A percentile compares a stretch with the other conserved stretches of the same genome.
Evolutionary conservation across 2,113 vertebrate genomes (phyloP).

Genomic region (Aptenodytes patagonicus): DNA sequence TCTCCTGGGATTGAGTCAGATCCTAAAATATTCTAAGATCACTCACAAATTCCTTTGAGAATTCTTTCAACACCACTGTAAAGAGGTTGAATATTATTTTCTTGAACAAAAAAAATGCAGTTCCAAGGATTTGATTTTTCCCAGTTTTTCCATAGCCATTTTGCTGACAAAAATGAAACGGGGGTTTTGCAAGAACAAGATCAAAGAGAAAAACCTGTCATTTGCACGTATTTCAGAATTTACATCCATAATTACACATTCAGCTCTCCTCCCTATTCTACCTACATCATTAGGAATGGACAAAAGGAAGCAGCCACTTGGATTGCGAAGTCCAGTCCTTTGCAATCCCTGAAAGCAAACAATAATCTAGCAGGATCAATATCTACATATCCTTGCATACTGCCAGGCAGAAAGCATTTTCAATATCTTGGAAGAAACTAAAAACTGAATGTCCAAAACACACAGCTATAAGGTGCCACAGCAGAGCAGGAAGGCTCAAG

Average conservation of each 20-base stretch:
- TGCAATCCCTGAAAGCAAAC: neutral
- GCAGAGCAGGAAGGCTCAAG: neutral
- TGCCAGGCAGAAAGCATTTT: neutral
- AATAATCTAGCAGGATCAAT: neutral
- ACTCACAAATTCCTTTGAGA: neutral
- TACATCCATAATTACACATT: neutral
- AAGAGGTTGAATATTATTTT: neutral
- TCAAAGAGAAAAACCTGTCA: neutral
- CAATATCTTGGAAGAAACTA: neutral
- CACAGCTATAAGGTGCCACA: neutral
- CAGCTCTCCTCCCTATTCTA: neutral
- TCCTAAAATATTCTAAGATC: neutral
- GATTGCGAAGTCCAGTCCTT: neutral
- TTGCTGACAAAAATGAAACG: neutral
- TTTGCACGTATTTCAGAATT: neutral
- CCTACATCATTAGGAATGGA: neutral
- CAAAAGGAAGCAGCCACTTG: neutral
- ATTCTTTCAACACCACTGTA: neutral
- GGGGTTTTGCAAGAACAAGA: neutral
- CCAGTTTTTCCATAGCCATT: neutral
- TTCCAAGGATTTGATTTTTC: neutral
- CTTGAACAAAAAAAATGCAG: neutral
- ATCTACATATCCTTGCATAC: neutral
- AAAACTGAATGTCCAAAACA: neutral
- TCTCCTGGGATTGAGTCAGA: neutral